phyloP scores from a whole-genome alignment of 2,888 invertebrate genomes.

The Hanleya hanleyi region DNA sequence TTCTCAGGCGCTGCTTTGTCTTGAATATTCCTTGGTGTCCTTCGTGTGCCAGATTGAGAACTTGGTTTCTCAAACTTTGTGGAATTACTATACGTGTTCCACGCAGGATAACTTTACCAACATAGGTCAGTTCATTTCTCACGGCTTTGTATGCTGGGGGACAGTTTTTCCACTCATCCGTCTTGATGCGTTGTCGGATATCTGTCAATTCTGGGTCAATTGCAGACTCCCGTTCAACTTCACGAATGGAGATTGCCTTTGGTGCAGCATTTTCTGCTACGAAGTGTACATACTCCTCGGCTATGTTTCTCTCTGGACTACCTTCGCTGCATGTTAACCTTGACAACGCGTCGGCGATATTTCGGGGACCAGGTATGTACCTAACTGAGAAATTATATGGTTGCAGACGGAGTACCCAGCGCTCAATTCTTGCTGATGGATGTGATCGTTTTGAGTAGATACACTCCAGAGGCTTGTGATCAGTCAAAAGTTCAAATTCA shows the following conservation, averaged over 20 bases:
- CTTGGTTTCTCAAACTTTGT: neutral
- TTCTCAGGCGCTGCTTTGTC: constrained; percentile 7
- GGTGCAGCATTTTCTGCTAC: constrained; percentile 5
- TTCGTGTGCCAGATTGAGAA: constrained; percentile 21
- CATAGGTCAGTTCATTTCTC: constrained; percentile 6
- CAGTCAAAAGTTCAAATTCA: constrained; percentile 21
- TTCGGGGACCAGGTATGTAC: constrained; percentile 5
- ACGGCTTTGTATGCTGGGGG: constrained; percentile 9
- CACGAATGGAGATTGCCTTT: neutral
- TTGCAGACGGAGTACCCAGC: constrained; percentile 11
- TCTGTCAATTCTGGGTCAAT: neutral
- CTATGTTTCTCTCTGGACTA: neutral
- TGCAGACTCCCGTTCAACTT: neutral
- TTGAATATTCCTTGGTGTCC: constrained; percentile 21
- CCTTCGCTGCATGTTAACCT: neutral
- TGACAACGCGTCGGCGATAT: constrained; percentile 9
- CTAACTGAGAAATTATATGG: constrained; percentile 4
- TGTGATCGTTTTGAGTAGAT: constrained; percentile 14
- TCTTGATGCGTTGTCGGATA: neutral
- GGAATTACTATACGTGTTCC: constrained; percentile 19
- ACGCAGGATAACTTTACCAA: constrained; percentile 11
- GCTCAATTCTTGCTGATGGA: constrained; percentile 6
- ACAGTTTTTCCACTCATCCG: neutral
- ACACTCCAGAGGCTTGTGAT: constrained; percentile 22
- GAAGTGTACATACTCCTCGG: constrained; percentile 7